Conservation (phyloP, 2,113 vertebrate genomes). For the Isichthys henryi region DNA sequence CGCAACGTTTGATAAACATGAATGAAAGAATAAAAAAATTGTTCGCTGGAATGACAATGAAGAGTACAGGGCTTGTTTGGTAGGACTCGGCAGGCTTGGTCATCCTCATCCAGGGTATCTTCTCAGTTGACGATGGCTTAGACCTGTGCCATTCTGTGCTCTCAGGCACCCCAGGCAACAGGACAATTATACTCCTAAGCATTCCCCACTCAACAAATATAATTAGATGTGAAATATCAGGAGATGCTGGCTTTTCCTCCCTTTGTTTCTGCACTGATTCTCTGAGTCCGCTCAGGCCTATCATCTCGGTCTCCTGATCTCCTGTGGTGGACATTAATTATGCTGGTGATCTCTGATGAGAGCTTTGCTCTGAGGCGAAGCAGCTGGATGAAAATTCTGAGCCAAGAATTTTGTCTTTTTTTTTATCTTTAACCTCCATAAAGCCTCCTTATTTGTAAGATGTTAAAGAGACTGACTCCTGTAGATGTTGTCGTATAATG, state of each 20-base stretch:
- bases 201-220: background rate
- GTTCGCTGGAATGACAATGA: background rate
- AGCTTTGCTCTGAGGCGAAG: background rate
- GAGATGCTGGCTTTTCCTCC: background rate
- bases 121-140: background rate
- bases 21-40: background rate
- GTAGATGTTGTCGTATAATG: background rate
- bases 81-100: background rate
- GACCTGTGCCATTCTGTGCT: background rate
- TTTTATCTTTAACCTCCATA: background rate
- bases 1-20: background rate
- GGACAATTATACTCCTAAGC: background rate
- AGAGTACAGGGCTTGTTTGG: background rate
- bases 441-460: background rate
- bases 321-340: slow-evolving; percentile 19
- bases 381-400: background rate
- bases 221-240: background rate
- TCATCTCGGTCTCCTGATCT: background rate
- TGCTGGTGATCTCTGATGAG: slow-evolving; percentile 37
- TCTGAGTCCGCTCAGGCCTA: background rate
- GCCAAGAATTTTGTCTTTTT: background rate
- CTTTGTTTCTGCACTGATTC: background rate
- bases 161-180: background rate
- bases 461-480: background rate
- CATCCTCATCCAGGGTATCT: background rate